Evolutionary conservation across 2,888 invertebrate species (phyloP), one percentile per base, ranked within the genome.

Genomic region (Leucophenga montana): DNA sequence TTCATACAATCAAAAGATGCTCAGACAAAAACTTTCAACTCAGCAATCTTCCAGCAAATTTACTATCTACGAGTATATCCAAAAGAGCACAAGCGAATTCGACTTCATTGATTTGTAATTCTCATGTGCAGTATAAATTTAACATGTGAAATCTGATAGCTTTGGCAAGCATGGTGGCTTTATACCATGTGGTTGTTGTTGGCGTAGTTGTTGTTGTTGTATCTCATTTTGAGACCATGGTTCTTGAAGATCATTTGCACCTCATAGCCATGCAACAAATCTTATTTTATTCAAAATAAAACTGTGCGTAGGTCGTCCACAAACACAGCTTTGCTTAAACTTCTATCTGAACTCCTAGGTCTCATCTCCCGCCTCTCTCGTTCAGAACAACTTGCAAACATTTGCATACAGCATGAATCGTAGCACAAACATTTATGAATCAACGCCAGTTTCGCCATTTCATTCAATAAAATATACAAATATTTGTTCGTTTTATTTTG

Each of bases 391-490:
- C 39, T 72, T 72, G 70, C 72, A 64, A n/a, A 33, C 48, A 85
- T 83, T 79, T 81, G 74, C 80, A 81, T 81, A 83, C 71, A 71
- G 69, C 72, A 48, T 62, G 70, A 68, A 66, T 71, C 62, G 72
- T 73, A 74, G 56, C 74, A 62, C 57, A 74, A 77, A 72, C 85
- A 86, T 86, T 85, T 85, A 85, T 85, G 85, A 85, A 85, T 85
- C 85, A 85, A 85, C 86, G 85, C 86, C 85, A 86, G 79, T 80
- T 84, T 76, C 75, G 77, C 79, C 83, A 84, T 82, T 86, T 86
- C 85, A 85, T 86, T 85, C 85, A 85, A 85, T 85, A 85, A 85
- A 85, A 85, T 83, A 85, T 80, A 81, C 72, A 11, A 44, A 31
- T 56, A 54, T 67, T 54, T 73, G 71, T 18, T 68, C 75, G 44